These are phyloP conservation scores for Dynastes grantii DNA, from an alignment of 2,888 invertebrate genomes.

Conservation along the genomic window DNA sequence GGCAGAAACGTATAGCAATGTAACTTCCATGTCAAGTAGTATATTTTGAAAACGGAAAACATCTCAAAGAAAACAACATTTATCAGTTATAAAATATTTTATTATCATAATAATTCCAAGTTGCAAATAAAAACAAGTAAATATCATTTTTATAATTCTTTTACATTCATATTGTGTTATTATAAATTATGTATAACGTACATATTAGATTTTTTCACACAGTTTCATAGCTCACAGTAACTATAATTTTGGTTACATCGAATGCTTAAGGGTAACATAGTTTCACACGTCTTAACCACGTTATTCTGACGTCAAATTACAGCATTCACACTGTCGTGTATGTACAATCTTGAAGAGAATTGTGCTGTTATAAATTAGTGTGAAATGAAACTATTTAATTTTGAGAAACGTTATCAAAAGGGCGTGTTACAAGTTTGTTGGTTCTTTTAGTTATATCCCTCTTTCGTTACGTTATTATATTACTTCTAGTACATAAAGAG, in stretches of 20 bases:
- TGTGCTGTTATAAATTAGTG: conserved; percentile 18
- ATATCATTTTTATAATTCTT: conserved; percentile 8
- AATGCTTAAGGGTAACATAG: conserved; percentile 15
- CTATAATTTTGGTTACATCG: conserved; percentile 9
- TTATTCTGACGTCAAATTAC: background rate
- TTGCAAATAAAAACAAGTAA: conserved; percentile 43
- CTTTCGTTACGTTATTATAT: background rate
- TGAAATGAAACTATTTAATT: background rate
- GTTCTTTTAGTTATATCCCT: background rate
- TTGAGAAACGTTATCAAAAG: too few relatives aligned
- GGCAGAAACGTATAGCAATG: too few relatives aligned
- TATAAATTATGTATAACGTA: conserved; percentile 13
- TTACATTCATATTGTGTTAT: conserved; percentile 19
- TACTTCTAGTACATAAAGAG: too few relatives aligned
- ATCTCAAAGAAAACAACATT: conserved; percentile 6
- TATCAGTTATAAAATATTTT: conserved; percentile 50
- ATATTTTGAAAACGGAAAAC: too few relatives aligned
- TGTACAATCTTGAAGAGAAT: conserved; percentile 28
- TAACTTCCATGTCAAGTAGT: too few relatives aligned
- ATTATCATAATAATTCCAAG: conserved; percentile 47
- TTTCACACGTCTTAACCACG: conserved; percentile 13
- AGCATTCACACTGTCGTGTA: conserved; percentile 24
- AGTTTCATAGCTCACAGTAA: background rate
- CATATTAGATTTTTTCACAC: background rate
- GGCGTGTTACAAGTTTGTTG: background rate